Base-by-base conservation (phyloP, 53 echinoderm and acorn worm species). In the Stichopus horrens region DNA sequence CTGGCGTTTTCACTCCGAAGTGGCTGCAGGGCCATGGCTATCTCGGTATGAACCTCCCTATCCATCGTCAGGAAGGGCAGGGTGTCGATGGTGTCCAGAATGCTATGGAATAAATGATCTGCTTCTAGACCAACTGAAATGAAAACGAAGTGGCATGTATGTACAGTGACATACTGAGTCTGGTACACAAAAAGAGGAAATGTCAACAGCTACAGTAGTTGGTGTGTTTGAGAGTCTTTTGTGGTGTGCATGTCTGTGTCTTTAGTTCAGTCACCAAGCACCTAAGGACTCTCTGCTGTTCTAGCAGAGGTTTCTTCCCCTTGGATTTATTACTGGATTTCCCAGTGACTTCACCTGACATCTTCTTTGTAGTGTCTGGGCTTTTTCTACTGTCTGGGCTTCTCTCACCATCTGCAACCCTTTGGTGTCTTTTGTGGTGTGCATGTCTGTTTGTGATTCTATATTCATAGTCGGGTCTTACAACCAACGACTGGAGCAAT, bases 21-120 rank as follows among this genome's bases (percentile, higher is more conserved):
- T 51, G 98, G 98, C 83, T 98, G 98, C 21, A 98, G 74, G 4
- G 95, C 98, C 66, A 98, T 90, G 7, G 88, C 93, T 76, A 95
- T 87, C 82, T 95, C 95, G 3, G 95, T 96, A 83, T 95, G 92
- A 16, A 92, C 74, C 87, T 95, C 92, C 21, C 87, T 82, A 21
- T 92, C 89, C 23, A 87, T 91, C 13, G 93, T 94, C 19, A 91
- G 88, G 78, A 89, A 91, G 6, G 95, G 98, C 57, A 98, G 84
- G 52, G 94, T 94, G 67, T 98, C 91, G 21, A 94, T 73, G 6
- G 91, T 91, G 75, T 98, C 83, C 53, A 94, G 91, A 0, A 98
- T 77, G 22, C 94, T 95, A 21, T 87, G 67, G 54, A 94, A 85
- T 19, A 95, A 83, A 59, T 93, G 56, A 4, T 88, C 57, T 5